phyloP scores from a whole-genome alignment of 2,113 vertebrate species.

The Nanorana parkeri region DNA sequence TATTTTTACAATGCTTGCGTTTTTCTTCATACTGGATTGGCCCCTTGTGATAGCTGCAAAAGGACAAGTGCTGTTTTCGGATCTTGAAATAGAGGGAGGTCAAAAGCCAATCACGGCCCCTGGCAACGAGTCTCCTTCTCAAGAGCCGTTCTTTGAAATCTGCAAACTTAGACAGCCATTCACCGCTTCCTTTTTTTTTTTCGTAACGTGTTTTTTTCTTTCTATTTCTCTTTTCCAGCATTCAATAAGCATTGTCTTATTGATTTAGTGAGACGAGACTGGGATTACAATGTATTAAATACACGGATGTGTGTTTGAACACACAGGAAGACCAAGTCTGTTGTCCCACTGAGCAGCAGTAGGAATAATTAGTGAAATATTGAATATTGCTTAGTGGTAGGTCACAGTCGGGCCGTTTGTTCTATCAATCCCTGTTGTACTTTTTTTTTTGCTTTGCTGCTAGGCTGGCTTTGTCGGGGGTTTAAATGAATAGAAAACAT shows the following conservation, averaged over 20 bases:
- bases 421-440: background rate
- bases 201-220: background rate
- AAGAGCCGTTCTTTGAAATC: slow-evolving; percentile 5
- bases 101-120: slow-evolving; percentile 36
- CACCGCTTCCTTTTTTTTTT: background rate
- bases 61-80: slow-evolving; percentile 51
- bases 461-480: no score
- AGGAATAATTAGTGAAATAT: slow-evolving; percentile 31
- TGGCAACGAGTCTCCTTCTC: slow-evolving; percentile 28
- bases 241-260: slow-evolving; percentile 33
- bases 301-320: slow-evolving; percentile 4
- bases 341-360: background rate
- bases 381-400: slow-evolving; percentile 16
- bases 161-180: slow-evolving; percentile 17
- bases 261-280: slow-evolving; percentile 14
- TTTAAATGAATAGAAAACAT: no score
- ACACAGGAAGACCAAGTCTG: background rate
- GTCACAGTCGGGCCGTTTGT: background rate
- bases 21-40: slow-evolving; percentile 18
- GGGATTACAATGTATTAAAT: slow-evolving; percentile 19
- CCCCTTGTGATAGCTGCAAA: slow-evolving; percentile 47
- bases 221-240: background rate
- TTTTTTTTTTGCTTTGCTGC: background rate
- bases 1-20: slow-evolving; percentile 4
- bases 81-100: slow-evolving; percentile 45